Percentiles rank a stretch among this genome's conserved stretches.
phyloP scores from a whole-genome alignment of 92 coral and sea anemone species.

The Diadumene lineata region DNA sequence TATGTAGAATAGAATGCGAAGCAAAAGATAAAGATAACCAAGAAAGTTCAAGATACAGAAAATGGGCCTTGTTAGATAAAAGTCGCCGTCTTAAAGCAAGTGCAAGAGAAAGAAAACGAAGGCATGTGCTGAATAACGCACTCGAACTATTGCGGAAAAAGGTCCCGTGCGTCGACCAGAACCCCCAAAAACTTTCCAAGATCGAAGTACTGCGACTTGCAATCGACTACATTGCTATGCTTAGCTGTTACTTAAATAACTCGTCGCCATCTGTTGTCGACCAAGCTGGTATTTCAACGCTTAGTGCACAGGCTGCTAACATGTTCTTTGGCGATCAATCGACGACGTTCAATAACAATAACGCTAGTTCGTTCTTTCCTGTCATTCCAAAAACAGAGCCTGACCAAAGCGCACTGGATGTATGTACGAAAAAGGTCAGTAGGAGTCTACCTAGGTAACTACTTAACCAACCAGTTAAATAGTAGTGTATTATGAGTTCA shows the following conservation, averaged over 20 bases:
- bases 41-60: slow-evolving; percentile 81
- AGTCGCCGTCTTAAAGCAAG: slow-evolving; percentile 94
- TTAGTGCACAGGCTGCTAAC: slow-evolving; percentile 36
- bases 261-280: slow-evolving; percentile 60
- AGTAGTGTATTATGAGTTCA: not conserved
- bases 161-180: slow-evolving; percentile 96
- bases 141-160: slow-evolving; percentile 85
- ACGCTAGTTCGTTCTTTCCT: slow-evolving; percentile 20
- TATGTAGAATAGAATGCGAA: slow-evolving; percentile 50
- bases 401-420: slow-evolving; percentile 20
- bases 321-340: slow-evolving; percentile 39
- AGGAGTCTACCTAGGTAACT: not conserved
- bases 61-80: slow-evolving; percentile 93
- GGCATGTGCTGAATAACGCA: slow-evolving; percentile 95
- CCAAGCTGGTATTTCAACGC: slow-evolving; percentile 23
- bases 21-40: slow-evolving; percentile 50
- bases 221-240: slow-evolving; percentile 90
- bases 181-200: slow-evolving; percentile 96
- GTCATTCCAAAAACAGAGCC: slow-evolving; percentile 37
- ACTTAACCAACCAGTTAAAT: slow-evolving; percentile 14
- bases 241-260: slow-evolving; percentile 85
- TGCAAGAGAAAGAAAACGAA: slow-evolving; percentile 88
- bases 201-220: slow-evolving; percentile 92
- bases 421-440: slow-evolving; percentile 37
- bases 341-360: slow-evolving; percentile 7